Percentiles rank a stretch among this genome's conserved stretches.
Evolutionary conservation across 30 jellyfish, hydroid and myxozoan species (phyloP).

Genomic region (Aurelia sp.): DNA sequence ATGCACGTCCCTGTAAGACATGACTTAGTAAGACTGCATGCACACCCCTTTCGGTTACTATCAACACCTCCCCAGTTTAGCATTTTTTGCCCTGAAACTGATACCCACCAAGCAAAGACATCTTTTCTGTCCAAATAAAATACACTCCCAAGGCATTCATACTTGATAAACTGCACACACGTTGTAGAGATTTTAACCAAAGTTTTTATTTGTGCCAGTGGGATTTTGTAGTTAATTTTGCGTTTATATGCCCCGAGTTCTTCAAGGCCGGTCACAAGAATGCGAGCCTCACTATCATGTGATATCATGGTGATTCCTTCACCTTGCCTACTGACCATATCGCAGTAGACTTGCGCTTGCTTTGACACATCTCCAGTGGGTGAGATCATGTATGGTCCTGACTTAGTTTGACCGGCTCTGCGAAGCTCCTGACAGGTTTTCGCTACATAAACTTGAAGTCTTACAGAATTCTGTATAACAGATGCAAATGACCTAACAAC

Average conservation of each 20-base stretch:
- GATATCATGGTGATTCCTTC: constrained; percentile 52
- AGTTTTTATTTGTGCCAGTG: constrained; percentile 6
- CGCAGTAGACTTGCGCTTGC: constrained; percentile 49
- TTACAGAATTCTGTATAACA: too few species aligned
- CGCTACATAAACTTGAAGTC: too few species aligned
- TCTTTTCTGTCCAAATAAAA: not conserved
- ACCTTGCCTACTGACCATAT: constrained; percentile 32
- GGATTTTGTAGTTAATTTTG: constrained; percentile 2
- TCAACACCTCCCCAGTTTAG: constrained; percentile 55
- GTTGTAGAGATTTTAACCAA: not conserved
- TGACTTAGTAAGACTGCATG: not conserved
- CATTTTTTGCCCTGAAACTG: constrained; percentile 32
- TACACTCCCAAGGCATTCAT: constrained; percentile 40
- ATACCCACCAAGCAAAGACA: constrained; percentile 35
- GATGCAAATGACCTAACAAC: not conserved
- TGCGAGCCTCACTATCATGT: constrained; percentile 58
- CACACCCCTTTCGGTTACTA: constrained; percentile 22
- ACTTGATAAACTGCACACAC: constrained; percentile 34
- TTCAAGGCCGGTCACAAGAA: constrained; percentile 35
- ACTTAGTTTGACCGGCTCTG: constrained; percentile 4
- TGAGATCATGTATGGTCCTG: constrained; percentile 18
- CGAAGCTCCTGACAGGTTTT: constrained; percentile 35
- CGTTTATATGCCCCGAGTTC: not conserved
- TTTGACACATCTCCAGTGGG: not conserved
- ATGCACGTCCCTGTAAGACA: not conserved